Conservation (phyloP, 2,797 vertebrate genomes). For the Erethizon dorsatum region DNA sequence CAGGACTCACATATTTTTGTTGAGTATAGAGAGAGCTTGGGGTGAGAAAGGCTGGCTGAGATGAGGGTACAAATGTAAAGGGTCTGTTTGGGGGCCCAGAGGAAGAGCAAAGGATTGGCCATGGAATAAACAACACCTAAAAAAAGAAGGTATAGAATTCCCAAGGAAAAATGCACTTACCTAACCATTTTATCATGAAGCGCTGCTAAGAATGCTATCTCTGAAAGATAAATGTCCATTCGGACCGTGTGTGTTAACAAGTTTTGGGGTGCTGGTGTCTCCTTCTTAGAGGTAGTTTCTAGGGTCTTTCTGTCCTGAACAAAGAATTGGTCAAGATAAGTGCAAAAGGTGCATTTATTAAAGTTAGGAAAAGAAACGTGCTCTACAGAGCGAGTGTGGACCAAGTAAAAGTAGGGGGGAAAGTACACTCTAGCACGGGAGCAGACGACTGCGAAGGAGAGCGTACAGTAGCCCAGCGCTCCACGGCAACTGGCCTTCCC, state of each 20-base stretch:
- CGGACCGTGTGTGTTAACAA: background rate
- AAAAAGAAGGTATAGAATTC: background rate
- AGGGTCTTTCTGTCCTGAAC: background rate
- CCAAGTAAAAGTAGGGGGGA: background rate
- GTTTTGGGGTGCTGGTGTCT: background rate
- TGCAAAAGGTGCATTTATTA: background rate
- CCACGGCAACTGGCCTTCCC: background rate
- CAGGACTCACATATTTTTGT: background rate
- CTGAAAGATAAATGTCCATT: slow-evolving; percentile 43
- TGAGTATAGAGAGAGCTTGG: background rate
- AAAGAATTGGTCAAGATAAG: background rate
- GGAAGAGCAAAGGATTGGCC: background rate
- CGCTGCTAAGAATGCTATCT: slow-evolving; percentile 1
- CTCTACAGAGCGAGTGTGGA: background rate
- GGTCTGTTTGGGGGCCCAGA: background rate
- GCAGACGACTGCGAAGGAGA: background rate
- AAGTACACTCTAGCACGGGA: background rate
- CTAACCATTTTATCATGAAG: slow-evolving; percentile 56
- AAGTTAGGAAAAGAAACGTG: background rate
- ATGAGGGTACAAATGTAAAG: background rate
- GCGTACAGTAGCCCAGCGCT: background rate
- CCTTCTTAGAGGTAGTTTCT: background rate
- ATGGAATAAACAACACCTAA: background rate
- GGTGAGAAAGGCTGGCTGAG: background rate
- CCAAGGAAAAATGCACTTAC: slow-evolving; percentile 17